These are phyloP conservation scores for Carabus problematicus DNA, from an alignment of 2,888 invertebrate species.

Conservation along the genomic window DNA sequence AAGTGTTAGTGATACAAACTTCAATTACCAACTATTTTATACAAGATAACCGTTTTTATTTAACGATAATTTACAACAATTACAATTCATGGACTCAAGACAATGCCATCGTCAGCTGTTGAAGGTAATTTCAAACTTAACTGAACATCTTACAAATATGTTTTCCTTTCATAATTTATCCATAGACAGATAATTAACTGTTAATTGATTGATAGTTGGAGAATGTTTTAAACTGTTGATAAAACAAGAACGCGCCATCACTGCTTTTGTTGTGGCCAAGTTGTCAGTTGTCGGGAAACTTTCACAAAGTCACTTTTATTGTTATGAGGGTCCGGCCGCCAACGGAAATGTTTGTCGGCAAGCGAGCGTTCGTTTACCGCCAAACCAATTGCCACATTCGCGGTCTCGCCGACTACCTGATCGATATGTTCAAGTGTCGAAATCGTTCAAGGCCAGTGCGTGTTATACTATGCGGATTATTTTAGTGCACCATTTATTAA, in stretches of 20 bases:
- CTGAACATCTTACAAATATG: constrained; percentile 7
- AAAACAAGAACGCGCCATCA: background rate
- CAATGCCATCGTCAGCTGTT: constrained; percentile 46
- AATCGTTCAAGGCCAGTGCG: background rate
- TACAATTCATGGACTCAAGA: constrained; percentile 50
- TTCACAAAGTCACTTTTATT: constrained; percentile 29
- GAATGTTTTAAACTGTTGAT: background rate
- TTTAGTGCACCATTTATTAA: too few relatives aligned
- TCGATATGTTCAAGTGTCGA: constrained; percentile 19
- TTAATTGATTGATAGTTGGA: constrained; percentile 3
- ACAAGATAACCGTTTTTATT: constrained; percentile 14
- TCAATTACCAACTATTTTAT: constrained; percentile 37
- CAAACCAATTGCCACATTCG: constrained; percentile 20
- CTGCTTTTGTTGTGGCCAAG: constrained; percentile 12
- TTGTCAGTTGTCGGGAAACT: constrained; percentile 3
- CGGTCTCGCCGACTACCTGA: constrained; percentile 13
- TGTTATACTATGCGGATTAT: too few relatives aligned
- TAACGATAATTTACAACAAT: constrained; percentile 41
- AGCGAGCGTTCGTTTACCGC: constrained; percentile 36
- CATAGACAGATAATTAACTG: background rate
- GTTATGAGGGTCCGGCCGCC: constrained; percentile 24
- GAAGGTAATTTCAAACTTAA: background rate
- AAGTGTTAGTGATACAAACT: constrained; percentile 26
- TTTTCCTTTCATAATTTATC: too few relatives aligned
- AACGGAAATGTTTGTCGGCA: constrained; percentile 37